Evolutionary conservation across 2,797 vertebrate species (phyloP), one percentile per base, ranked within the genome.

Genomic region (Ataeniobius toweri): DNA sequence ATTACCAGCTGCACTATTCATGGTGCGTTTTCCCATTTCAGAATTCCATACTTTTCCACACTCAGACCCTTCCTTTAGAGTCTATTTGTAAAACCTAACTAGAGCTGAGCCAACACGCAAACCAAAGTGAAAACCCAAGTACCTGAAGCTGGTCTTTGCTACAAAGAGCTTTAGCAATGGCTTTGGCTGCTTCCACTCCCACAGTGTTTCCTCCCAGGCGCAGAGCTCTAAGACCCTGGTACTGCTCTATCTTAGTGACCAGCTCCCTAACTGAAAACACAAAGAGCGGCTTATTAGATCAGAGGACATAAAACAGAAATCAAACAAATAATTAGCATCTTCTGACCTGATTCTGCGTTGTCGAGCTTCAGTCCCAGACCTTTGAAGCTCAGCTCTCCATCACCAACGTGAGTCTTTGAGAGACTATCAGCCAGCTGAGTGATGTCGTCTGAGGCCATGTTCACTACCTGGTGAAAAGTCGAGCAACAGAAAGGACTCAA

Each of bases 391-490:
- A 99, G 87, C 85, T 98, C 97, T 91, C 95, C 97, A 28, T 96
- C 97, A 0, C 95, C 96, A 73, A 99, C 96, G 89, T 97, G 97
- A 7, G 98, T 96, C 89, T 96, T 97, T 80, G 98, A 96, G 76
- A 99, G 95, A 0, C 96, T 96, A 80, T 98, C 96, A 0, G 94
- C 96, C 80, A 99, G 92, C 83, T 96, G 95, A 68, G 96, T 81
- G 10, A 99, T 97, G 83, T 98, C 98, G 91, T 96, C 97, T 9
- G 97, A 96, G 39, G 97, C 97, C 98, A 99, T 99, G 22, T n/a
- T 88, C 87, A 70, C 41, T 18, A 71, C 84, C 53, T 51, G n/a
- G 0, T 28, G 24, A 41, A 2, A 41, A 39, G 36, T 2, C 36
- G 22, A 67, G 18, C 53, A 24, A 41, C 63, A 39, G 20, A 6